A percentile compares a stretch with the other conserved stretches of the same genome.
These are phyloP conservation scores for Peromyscus polionotus DNA, from an alignment of 2,113 vertebrate genomes.

Conservation along the genomic window DNA sequence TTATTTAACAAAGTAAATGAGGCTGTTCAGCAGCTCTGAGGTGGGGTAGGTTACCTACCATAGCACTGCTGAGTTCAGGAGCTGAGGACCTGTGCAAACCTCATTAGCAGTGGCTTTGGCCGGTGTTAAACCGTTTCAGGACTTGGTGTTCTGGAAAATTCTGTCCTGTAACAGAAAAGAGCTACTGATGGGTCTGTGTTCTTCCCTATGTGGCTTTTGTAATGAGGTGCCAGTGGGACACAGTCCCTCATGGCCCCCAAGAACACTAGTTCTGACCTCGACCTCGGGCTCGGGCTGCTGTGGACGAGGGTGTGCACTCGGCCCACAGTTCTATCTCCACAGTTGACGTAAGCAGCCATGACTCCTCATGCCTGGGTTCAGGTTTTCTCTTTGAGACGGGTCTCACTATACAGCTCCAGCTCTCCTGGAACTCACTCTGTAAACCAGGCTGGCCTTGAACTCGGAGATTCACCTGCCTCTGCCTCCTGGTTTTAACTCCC, in stretches of 20 bases:
- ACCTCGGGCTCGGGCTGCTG: background rate
- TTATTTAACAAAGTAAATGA: background rate
- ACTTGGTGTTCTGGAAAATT: background rate
- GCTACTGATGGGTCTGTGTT: fast-evolving
- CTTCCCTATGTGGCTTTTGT: background rate
- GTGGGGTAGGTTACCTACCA: background rate
- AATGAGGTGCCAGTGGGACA: background rate
- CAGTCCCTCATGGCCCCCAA: background rate
- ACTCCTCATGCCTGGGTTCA: background rate
- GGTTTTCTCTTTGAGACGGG: background rate
- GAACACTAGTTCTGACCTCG: too few species aligned
- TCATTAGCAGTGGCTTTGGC: background rate
- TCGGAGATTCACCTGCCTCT: background rate
- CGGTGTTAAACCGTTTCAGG: background rate
- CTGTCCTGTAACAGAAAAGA: background rate
- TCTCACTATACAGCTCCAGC: background rate
- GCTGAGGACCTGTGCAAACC: background rate
- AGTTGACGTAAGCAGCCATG: background rate
- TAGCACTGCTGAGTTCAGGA: background rate
- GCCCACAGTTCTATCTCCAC: background rate
- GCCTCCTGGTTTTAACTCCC: background rate
- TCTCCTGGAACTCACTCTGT: background rate
- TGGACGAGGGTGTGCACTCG: too few species aligned
- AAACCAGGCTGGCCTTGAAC: background rate
- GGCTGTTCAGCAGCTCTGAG: background rate